Conservation (phyloP, 2,888 invertebrate species). For the Chymomyza fuscimana region DNA sequence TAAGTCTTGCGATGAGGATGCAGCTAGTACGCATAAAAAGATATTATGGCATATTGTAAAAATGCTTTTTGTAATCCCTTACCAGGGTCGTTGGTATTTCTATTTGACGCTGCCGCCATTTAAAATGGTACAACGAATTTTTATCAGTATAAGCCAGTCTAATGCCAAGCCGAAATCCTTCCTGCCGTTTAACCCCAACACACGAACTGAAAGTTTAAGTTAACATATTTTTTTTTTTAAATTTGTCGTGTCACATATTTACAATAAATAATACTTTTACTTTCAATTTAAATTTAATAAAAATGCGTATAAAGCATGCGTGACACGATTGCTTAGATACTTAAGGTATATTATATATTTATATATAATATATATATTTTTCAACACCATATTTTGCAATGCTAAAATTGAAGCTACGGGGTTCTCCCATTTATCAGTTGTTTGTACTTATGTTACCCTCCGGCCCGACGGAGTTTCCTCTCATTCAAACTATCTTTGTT, state of each 20-base stretch:
- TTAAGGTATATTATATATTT: too few relatives aligned
- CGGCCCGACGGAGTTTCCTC: too few relatives aligned
- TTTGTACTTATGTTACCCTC: too few relatives aligned
- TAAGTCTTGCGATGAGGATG: constrained; percentile 59
- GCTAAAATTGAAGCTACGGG: too few relatives aligned
- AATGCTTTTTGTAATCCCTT: neutral
- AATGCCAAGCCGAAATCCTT: constrained; percentile 37
- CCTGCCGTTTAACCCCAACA: constrained; percentile 37
- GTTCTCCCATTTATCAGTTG: too few relatives aligned
- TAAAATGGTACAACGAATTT: constrained; percentile 42
- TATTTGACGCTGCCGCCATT: constrained; percentile 63
- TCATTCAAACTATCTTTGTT: too few relatives aligned
- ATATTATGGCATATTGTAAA: neutral
- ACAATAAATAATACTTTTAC: neutral
- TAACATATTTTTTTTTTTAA: constrained; percentile 40
- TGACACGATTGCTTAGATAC: neutral
- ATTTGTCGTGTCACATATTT: constrained; percentile 31
- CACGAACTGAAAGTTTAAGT: constrained; percentile 34
- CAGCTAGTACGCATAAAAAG: constrained; percentile 18
- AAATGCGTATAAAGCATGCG: neutral
- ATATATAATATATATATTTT: too few relatives aligned
- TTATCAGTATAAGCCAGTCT: constrained; percentile 37
- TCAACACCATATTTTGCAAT: too few relatives aligned
- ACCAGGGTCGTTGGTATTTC: constrained; percentile 51
- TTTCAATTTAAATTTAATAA: neutral